Conservation (phyloP, 2,888 invertebrate genomes). For the Stenotaenia linearis region DNA sequence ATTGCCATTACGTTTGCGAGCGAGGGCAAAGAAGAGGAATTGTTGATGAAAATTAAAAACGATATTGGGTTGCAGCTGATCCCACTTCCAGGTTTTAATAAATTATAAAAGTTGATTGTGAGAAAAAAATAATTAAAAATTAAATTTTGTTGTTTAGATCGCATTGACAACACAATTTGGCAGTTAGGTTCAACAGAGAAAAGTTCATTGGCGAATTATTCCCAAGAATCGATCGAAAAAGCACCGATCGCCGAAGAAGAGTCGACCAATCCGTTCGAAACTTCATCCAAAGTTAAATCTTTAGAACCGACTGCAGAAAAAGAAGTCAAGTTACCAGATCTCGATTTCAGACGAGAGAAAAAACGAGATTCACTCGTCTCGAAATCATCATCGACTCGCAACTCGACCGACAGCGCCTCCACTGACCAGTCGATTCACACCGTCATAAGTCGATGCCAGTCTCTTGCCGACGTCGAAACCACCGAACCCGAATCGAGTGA, state of each 20-base stretch:
- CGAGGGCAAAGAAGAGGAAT: slow-evolving; percentile 56
- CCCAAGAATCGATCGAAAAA: background rate
- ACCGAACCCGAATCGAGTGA: background rate
- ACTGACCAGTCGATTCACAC: background rate
- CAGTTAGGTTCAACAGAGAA: background rate
- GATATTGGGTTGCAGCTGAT: slow-evolving; percentile 7
- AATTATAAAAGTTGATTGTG: no score
- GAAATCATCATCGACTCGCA: background rate
- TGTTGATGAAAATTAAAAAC: slow-evolving; percentile 38
- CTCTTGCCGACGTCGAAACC: background rate
- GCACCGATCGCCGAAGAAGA: background rate
- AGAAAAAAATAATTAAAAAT: background rate
- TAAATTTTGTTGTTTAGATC: background rate
- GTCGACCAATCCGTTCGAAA: background rate
- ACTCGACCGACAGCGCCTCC: background rate
- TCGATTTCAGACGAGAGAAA: background rate
- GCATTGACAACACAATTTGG: background rate
- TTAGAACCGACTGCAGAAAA: background rate
- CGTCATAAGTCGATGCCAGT: background rate
- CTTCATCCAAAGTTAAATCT: background rate
- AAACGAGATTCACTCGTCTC: background rate
- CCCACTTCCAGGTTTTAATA: slow-evolving; percentile 32
- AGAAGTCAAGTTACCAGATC: background rate
- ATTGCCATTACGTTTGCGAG: slow-evolving; percentile 68
- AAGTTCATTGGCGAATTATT: background rate